Evolutionary conservation across 2,797 vertebrate species (phyloP), one percentile per base, ranked within the genome.

Genomic region (Pristis pectinata): DNA sequence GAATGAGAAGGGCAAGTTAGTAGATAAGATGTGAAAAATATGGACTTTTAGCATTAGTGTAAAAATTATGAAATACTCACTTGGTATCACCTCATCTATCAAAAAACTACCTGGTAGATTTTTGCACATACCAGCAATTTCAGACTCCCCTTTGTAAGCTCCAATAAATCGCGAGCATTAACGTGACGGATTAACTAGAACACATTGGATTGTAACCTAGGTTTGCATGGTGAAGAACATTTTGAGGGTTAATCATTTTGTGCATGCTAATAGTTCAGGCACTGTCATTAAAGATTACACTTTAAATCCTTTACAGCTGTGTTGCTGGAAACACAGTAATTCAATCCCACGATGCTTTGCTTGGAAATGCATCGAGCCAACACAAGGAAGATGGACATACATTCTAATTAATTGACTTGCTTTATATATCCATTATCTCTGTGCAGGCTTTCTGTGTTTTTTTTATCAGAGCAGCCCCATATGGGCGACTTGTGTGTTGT

Each of bases 391-490:
- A 49, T 72, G 92, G 64, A 76, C 92, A 53, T 76, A 94, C 92
- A 94, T 94, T 94, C 70, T 94, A 94, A 94, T 94, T 72, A 76
- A 94, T 72, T 72, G 67, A 94, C 70, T 94, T 72, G 92, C 92
- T 49, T 94, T 53, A 76, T 94, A 74, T 76, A 34, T 76, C 70
- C 92, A 94, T 94, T 94, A 74, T 94, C 70, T 94, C 70, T 76
- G 27, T 94, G 49, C 44, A 74, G 92, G 44, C 67, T 76, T 94
- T 56, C 70, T 76, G 13, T 24, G 19, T 76, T 94, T 74, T 94
- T 74, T 93, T 94, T 76, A 94, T 94, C 92, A 94, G 70, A 94
- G 92, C 92, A 94, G 44, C 70, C 67, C 92, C 92, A 94, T 94
- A 94, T 94, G 92, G 92, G 70, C 27, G 44, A 94, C 67, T 94